These are phyloP conservation scores for Parus major DNA, from an alignment of 2,113 vertebrate genomes.

Conservation along the genomic window DNA sequence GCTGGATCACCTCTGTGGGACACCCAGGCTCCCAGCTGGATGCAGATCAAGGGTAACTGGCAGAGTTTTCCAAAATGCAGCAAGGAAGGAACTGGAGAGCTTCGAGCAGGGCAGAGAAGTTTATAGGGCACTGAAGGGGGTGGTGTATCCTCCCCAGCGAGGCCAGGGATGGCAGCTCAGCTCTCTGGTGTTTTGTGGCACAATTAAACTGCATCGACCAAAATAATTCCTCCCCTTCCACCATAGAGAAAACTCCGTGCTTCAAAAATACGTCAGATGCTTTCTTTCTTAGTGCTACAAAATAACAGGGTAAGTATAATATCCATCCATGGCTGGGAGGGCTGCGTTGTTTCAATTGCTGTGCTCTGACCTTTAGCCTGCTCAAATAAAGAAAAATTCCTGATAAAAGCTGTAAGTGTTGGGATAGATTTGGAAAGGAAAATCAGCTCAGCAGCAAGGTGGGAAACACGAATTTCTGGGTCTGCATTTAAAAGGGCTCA, in stretches of 20 bases:
- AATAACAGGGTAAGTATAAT: background rate
- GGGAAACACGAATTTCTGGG: background rate
- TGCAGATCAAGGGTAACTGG: background rate
- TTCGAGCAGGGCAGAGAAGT: background rate
- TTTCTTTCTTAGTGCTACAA: background rate
- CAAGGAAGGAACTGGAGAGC: constrained; percentile 1
- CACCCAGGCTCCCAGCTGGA: accelerated
- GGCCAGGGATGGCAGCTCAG: background rate
- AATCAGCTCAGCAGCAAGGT: background rate
- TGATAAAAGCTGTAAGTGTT: background rate
- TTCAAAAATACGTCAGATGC: background rate
- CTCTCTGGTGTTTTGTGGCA: background rate
- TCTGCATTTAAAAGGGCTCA: background rate
- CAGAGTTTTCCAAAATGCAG: constrained; percentile 4
- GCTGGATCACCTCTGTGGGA: accelerated
- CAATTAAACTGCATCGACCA: background rate
- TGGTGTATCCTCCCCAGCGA: accelerated
- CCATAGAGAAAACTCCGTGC: background rate
- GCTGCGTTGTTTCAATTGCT: background rate
- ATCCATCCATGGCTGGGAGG: background rate
- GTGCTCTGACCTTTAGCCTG: background rate
- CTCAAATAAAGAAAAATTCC: background rate
- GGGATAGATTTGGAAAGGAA: background rate
- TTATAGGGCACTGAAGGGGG: background rate
- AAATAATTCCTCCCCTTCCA: background rate